Percentiles rank a stretch among this genome's conserved stretches.
These are phyloP conservation scores for Blennius ocellaris DNA, from an alignment of 2,113 vertebrate species.

Conservation along the genomic window DNA sequence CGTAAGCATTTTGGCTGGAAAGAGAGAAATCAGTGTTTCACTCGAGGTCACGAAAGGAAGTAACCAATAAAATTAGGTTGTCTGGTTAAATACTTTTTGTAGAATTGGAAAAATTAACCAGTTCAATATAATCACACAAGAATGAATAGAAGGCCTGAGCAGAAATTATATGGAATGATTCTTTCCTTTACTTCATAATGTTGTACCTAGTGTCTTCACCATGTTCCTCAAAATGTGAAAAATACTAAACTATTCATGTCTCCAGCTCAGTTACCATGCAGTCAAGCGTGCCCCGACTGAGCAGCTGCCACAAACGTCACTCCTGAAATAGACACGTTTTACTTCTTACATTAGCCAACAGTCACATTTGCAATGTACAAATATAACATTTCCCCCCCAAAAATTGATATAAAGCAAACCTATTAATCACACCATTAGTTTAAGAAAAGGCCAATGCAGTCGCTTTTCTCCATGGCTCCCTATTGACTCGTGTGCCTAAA, in stretches of 20 bases:
- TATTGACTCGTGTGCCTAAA: conserved; percentile 14
- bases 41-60: background rate
- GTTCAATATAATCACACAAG: background rate
- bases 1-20: background rate
- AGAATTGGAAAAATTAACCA: background rate
- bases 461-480: background rate
- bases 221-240: conserved; percentile 22
- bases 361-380: background rate
- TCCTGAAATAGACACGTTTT: conserved; percentile 1
- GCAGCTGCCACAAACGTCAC: conserved; percentile 13
- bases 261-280: conserved; percentile 4
- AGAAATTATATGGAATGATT: background rate
- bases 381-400: background rate
- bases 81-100: background rate
- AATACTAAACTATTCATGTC: conserved; percentile 28
- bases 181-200: background rate
- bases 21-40: background rate
- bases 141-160: no score
- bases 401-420: conserved; percentile 2
- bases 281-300: background rate
- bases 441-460: conserved; percentile 3
- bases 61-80: background rate
- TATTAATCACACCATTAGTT: background rate
- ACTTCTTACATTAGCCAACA: conserved; percentile 11
- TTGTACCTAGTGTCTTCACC: background rate